Percentiles rank a stretch among this genome's conserved stretches.
These are phyloP conservation scores for Pachycephus smyrnensis DNA, from an alignment of 2,888 invertebrate genomes.

Conservation along the genomic window DNA sequence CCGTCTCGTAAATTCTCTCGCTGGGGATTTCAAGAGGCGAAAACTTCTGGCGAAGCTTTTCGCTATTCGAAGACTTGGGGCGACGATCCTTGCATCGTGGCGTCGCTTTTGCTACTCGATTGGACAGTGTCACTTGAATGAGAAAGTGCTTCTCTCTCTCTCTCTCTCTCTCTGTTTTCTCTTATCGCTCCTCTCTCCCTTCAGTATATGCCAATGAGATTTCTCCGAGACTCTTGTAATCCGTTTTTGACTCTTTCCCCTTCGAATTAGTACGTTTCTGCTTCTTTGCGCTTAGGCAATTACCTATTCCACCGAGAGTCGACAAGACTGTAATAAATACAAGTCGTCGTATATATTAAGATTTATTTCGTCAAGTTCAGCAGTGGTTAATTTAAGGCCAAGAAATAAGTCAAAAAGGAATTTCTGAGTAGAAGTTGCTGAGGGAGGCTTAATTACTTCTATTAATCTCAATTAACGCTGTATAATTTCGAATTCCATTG, in stretches of 20 bases:
- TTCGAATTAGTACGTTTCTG: background rate
- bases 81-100: conserved; percentile 26
- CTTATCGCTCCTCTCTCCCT: background rate
- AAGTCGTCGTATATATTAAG: conserved; percentile 10
- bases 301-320: conserved; percentile 3
- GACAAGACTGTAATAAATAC: conserved; percentile 14
- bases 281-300: background rate
- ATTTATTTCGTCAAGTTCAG: conserved; percentile 20
- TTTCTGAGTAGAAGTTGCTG: conserved; percentile 12
- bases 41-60: conserved; percentile 19
- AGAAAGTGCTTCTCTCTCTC: background rate
- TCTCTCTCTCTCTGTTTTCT: background rate
- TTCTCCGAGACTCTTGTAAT: no score
- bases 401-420: conserved; percentile 22
- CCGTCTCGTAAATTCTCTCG: conserved; percentile 33
- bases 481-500: conserved; percentile 21
- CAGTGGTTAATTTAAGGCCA: conserved; percentile 18
- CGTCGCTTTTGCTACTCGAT: background rate
- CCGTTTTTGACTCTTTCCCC: no score
- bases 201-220: no score
- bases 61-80: conserved; percentile 6
- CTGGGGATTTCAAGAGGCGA: conserved; percentile 30
- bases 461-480: conserved; percentile 24
- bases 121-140: background rate
- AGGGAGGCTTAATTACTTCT: conserved; percentile 22